Conservation (phyloP, 2,888 invertebrate species). For the Chymomyza fuscimana region DNA sequence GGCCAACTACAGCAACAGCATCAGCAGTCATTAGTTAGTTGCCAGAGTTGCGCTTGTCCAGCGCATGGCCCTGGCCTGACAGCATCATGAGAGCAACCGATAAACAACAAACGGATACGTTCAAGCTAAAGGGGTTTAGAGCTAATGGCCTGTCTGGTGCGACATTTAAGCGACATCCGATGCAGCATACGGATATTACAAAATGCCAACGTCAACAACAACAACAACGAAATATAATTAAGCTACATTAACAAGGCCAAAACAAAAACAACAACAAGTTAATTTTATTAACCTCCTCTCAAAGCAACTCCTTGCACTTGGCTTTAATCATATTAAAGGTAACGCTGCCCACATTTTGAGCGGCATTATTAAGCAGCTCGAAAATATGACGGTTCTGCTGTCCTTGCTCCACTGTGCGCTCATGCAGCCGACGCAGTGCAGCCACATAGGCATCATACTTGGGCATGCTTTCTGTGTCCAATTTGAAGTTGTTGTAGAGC, state of each 20-base stretch:
- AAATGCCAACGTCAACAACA: constrained; percentile 34
- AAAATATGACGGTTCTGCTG: constrained; percentile 62
- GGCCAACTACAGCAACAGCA: constrained; percentile 42
- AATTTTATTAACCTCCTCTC: constrained; percentile 17
- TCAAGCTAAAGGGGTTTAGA: background rate
- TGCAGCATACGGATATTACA: constrained; percentile 60
- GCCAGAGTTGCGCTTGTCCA: constrained; percentile 15
- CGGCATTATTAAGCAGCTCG: constrained; percentile 70
- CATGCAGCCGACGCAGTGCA: constrained; percentile 54
- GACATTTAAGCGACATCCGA: constrained; percentile 62
- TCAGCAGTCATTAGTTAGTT: constrained; percentile 63
- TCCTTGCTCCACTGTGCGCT: constrained; percentile 52
- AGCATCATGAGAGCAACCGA: constrained; percentile 1
- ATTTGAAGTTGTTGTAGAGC: constrained; percentile 64
- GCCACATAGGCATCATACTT: constrained; percentile 67
- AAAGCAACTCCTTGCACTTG: constrained; percentile 63
- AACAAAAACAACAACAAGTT: constrained; percentile 6
- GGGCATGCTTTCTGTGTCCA: constrained; percentile 64
- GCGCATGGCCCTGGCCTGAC: background rate
- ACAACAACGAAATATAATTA: constrained; percentile 49
- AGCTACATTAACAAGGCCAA: constrained; percentile 20
- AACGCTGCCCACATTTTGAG: constrained; percentile 73
- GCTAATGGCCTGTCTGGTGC: constrained; percentile 29
- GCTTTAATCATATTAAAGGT: constrained; percentile 71
- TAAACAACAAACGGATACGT: background rate